A percentile compares a stretch with the other conserved stretches of the same genome.
These are phyloP conservation scores for Tragelaphus oryx DNA, from an alignment of 2,797 vertebrate species.

Conservation along the genomic window DNA sequence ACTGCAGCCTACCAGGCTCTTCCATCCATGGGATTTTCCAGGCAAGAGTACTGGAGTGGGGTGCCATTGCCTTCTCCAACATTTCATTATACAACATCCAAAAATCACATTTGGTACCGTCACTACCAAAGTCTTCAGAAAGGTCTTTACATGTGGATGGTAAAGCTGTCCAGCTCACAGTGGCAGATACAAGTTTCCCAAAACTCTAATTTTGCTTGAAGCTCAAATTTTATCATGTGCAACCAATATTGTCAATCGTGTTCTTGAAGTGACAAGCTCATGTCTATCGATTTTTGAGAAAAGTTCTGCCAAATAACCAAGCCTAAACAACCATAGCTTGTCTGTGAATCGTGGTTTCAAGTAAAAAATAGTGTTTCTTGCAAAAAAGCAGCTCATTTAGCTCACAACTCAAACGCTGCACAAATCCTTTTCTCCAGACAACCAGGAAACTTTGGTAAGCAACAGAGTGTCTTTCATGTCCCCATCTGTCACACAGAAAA, in stretches of 20 bases:
- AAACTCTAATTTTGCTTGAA: slow-evolving; percentile 11
- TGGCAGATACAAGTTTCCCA: not conserved
- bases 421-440: not conserved
- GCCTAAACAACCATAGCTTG: not conserved
- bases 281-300: not conserved
- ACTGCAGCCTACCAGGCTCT: too few species aligned
- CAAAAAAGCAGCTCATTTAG: not conserved
- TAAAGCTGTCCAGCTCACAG: not conserved
- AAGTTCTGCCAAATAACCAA: not conserved
- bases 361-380: not conserved
- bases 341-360: not conserved
- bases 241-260: not conserved
- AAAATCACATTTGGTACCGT: not conserved
- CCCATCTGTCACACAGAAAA: not conserved
- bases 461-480: not conserved
- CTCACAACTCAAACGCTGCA: not conserved
- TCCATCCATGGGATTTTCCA: too few species aligned
- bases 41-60: too few species aligned
- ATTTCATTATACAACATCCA: not conserved
- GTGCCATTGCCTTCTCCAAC: too few species aligned
- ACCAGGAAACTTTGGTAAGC: not conserved
- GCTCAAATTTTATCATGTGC: slow-evolving; percentile 6
- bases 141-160: not conserved
- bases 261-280: not conserved
- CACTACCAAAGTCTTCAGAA: not conserved